Conservation (phyloP, 2,888 invertebrate genomes). For the Cremastinae sp. region DNA sequence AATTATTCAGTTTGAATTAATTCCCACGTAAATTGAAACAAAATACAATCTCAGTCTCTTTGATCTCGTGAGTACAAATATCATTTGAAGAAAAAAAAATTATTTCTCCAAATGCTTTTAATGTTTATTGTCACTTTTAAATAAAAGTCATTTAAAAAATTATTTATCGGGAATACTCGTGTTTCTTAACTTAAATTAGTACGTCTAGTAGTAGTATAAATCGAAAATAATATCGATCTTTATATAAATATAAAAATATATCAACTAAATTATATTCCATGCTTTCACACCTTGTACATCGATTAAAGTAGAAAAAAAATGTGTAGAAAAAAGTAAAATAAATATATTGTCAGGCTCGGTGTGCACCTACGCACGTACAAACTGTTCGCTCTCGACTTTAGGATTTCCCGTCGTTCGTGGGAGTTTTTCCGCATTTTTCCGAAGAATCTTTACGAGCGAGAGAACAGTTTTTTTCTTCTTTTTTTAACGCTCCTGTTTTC, state of each 20-base stretch:
- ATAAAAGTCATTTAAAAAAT: not conserved
- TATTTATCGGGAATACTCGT: conserved; percentile 17
- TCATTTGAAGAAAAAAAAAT: too few species aligned
- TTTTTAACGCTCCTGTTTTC: not conserved
- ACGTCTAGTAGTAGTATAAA: conserved; percentile 58
- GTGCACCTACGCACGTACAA: conserved; percentile 55
- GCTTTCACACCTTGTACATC: conserved; percentile 59
- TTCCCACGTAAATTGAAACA: too few species aligned
- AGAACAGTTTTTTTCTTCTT: conserved; percentile 22
- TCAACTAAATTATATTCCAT: conserved; percentile 53
- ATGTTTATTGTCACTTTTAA: not conserved
- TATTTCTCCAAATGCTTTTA: too few species aligned
- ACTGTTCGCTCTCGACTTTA: conserved; percentile 34
- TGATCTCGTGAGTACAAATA: too few species aligned
- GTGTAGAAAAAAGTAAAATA: conserved; percentile 15
- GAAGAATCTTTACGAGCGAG: conserved; percentile 58
- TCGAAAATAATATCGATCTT: conserved; percentile 32
- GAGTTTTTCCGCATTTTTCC: conserved; percentile 18
- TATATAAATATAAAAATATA: conserved; percentile 37
- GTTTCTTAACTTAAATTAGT: conserved; percentile 43
- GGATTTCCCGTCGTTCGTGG: conserved; percentile 41
- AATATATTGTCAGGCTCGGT: conserved; percentile 43
- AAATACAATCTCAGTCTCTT: too few species aligned
- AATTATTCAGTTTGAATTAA: too few species aligned
- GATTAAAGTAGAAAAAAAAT: conserved; percentile 38